Conservation (phyloP, 2,113 vertebrate genomes). For the Patagioenas fasciata region DNA sequence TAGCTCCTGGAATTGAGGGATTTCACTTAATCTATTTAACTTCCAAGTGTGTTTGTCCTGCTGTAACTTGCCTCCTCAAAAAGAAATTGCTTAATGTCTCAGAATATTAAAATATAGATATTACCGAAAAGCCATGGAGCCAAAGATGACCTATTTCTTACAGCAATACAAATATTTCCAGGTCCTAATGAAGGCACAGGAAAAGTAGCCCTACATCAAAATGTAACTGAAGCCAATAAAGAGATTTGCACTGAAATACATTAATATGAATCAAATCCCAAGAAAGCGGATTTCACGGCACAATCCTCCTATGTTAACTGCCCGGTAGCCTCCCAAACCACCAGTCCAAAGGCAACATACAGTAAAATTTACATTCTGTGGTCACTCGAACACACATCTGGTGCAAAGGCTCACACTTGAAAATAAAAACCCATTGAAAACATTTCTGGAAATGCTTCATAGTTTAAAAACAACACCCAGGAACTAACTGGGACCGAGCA, state of each 20-base stretch:
- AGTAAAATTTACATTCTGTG: conserved; percentile 31
- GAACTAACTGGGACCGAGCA: not conserved
- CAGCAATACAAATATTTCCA: not conserved
- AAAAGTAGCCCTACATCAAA: conserved; percentile 12
- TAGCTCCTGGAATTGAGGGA: not conserved
- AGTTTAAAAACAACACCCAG: not conserved
- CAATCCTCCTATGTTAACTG: conserved; percentile 33
- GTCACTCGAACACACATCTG: conserved; percentile 26
- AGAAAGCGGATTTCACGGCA: not conserved
- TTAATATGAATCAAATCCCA: conserved; percentile 5
- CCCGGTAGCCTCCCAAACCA: not conserved
- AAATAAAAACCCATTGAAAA: conserved; percentile 39
- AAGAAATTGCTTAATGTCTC: not conserved
- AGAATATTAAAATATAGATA: not conserved
- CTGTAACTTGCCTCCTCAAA: not conserved
- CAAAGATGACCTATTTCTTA: not conserved
- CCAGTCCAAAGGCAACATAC: conserved; percentile 41
- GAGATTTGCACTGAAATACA: conserved; percentile 20
- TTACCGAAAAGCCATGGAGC: not conserved
- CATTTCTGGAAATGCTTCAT: not conserved
- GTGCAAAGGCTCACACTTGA: not conserved
- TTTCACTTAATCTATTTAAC: not conserved
- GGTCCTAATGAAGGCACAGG: not conserved
- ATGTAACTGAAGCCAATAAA: not conserved
- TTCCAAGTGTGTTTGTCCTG: not conserved